These are phyloP conservation scores for Syrrhaptes paradoxus DNA, from an alignment of 2,113 vertebrate species.

Conservation along the genomic window DNA sequence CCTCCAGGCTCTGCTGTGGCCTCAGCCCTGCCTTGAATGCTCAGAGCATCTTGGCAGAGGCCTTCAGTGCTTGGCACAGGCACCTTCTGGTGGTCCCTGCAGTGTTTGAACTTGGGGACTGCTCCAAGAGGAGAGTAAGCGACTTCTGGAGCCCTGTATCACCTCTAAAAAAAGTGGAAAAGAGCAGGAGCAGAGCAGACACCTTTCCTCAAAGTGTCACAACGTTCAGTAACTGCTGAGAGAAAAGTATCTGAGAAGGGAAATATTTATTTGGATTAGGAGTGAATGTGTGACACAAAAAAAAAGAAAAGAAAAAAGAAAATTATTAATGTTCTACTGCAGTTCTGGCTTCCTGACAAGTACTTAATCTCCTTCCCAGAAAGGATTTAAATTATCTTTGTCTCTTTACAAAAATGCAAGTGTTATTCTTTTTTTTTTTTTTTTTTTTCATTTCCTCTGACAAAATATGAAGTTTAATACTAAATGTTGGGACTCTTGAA, in stretches of 20 bases:
- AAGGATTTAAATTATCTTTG: neutral
- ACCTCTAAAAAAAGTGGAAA: neutral
- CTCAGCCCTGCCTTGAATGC: neutral
- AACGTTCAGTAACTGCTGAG: neutral
- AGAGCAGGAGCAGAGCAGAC: neutral
- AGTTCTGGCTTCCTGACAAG: neutral
- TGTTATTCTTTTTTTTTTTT: neutral
- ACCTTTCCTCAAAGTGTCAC: neutral
- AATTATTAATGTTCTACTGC: neutral
- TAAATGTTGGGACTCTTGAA: neutral
- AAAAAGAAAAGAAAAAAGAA: neutral
- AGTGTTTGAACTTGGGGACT: neutral
- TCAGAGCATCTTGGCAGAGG: neutral
- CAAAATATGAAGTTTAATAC: neutral
- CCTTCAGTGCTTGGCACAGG: neutral
- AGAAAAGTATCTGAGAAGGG: neutral
- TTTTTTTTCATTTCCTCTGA: neutral
- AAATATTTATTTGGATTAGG: slow-evolving; percentile 14
- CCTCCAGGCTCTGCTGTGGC: neutral
- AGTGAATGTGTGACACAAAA: neutral
- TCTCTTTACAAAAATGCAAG: neutral
- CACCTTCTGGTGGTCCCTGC: neutral
- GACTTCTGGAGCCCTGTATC: neutral
- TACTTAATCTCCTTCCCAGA: neutral
- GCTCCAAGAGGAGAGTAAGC: neutral